Conservation (phyloP, 35 echinoderm and acorn worm species). For the Strongylocentrotus purpuratus region DNA sequence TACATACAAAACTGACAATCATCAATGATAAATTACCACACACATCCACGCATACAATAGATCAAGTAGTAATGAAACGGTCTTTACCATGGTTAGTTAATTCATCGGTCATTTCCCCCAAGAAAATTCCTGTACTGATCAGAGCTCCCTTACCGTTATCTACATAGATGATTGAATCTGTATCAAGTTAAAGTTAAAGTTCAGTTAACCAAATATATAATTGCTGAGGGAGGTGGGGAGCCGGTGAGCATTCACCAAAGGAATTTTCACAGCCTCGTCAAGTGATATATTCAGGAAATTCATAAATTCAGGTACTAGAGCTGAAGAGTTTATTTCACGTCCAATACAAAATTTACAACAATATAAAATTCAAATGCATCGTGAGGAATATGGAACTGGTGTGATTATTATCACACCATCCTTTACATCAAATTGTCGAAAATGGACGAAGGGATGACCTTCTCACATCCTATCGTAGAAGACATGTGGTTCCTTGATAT, state of each 20-base stretch:
- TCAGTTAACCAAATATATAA: too few relatives aligned
- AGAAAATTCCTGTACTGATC: neutral
- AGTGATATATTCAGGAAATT: too few relatives aligned
- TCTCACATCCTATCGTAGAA: neutral
- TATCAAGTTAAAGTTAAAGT: neutral
- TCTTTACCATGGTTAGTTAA: neutral
- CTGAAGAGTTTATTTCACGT: neutral
- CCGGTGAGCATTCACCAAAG: too few relatives aligned
- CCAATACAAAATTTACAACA: neutral
- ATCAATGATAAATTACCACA: too few relatives aligned
- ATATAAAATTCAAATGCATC: neutral
- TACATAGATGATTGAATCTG: neutral
- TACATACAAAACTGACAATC: too few relatives aligned
- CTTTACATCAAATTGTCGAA: neutral
- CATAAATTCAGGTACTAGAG: too few relatives aligned
- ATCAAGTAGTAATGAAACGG: too few relatives aligned
- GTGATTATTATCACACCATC: neutral
- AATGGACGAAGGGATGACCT: neutral
- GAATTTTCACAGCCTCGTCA: too few relatives aligned
- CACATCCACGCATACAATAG: too few relatives aligned
- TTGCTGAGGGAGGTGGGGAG: too few relatives aligned
- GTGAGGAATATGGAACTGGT: neutral
- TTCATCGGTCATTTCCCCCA: neutral
- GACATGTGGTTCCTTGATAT: neutral
- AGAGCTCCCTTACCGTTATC: neutral